These are phyloP conservation scores for Zosterops borbonicus DNA, from an alignment of 2,113 vertebrate species.

Conservation along the genomic window DNA sequence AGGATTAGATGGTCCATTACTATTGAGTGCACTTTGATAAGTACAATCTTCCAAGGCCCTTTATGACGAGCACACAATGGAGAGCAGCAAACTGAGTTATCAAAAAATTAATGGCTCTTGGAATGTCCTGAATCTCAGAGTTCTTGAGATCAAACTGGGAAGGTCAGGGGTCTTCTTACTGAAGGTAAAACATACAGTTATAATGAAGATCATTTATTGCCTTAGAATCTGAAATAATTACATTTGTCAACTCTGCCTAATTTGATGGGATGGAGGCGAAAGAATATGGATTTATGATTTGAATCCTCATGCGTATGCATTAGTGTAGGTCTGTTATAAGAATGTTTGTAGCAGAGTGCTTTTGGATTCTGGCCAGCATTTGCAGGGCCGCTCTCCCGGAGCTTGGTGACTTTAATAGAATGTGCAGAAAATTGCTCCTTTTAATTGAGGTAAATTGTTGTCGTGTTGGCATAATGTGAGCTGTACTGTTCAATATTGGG, in stretches of 20 bases:
- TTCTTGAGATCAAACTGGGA: background rate
- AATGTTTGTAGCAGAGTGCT: constrained; percentile 1
- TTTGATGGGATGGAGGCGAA: background rate
- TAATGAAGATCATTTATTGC: background rate
- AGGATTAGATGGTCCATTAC: constrained; percentile 33
- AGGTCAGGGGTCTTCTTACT: background rate
- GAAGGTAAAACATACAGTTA: background rate
- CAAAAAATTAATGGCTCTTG: background rate
- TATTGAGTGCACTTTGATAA: background rate
- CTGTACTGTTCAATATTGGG: background rate
- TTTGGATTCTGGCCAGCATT: constrained; percentile 62
- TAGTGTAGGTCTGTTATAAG: background rate
- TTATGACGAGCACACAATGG: background rate
- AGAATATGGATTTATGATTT: background rate
- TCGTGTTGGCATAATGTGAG: constrained; percentile 14
- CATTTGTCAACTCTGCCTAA: background rate
- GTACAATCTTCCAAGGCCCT: background rate
- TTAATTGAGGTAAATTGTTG: constrained; percentile 70
- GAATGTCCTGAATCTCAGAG: background rate
- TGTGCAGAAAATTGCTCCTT: constrained; percentile 51
- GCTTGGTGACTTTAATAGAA: constrained; percentile 53
- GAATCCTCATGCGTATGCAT: background rate
- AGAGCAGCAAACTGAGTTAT: background rate
- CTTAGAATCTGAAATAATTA: background rate
- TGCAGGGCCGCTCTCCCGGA: constrained; percentile 59